Evolutionary conservation across 2,113 vertebrate genomes (phyloP), one percentile per base, ranked within the genome.

Genomic region (Ageneiosus marmoratus): DNA sequence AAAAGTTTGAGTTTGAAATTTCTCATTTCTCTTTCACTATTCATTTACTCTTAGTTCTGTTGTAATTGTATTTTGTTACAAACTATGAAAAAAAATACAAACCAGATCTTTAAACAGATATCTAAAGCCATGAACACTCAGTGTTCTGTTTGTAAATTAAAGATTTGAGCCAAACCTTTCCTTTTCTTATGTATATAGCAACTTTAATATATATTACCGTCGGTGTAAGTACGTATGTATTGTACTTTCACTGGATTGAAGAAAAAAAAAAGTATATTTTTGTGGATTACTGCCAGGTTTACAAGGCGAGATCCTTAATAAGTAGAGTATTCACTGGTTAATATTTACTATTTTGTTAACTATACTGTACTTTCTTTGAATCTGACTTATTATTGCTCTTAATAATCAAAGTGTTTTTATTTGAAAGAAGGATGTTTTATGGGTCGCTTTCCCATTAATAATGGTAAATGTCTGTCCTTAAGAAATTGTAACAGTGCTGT

Each of bases 121-220:
- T 96, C 94, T 95, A 96, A 98, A 99, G 98, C 98, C 98, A 98
- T 99, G 97, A 96, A 97, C 95, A 95, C 95, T 96, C 95, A 92
- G 89, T 95, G 94, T 95, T 95, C 94, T 96, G 93, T 97, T 95
- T 97, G 94, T 97, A 96, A 95, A 96, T 95, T 94, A 94, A 96
- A 86, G 95, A 96, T 95, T 98, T 96, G 96, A 98, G 97, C 97
- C 97, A 98, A 98, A 97, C 94, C 20, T 93, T 94, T 89, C 86
- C 92, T 94, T 93, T 91, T 91, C 85, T 92, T 95, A 92, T 98
- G 97, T 99, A 99, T 92, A 98, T 97, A 98, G 94, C 93, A 93
- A 98, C 96, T 96, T 96, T 97, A 96, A 79, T 63, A 80, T 80
- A 96, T 89, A 96, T 95, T 96, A 96, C 94, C 92, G 93, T 96